These are phyloP conservation scores for Leptinotarsa undecemlineata DNA, from an alignment of 1,140 invertebrate genomes.

Conservation along the genomic window DNA sequence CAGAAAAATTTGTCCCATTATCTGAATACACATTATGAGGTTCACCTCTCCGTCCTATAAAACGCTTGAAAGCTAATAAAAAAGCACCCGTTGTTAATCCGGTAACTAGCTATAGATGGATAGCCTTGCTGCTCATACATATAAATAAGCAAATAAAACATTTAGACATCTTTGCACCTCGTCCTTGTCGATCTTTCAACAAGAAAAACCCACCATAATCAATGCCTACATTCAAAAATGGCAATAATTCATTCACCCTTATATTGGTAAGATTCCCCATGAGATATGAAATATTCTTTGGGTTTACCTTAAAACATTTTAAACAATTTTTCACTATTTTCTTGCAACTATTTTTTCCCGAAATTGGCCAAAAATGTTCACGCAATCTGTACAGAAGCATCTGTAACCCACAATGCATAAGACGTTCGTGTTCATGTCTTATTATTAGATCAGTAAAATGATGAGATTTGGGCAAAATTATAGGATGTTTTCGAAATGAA, in stretches of 20 bases:
- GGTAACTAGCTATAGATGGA: constrained; percentile 51
- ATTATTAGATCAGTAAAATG: constrained; percentile 6
- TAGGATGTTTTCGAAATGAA: constrained; percentile 52
- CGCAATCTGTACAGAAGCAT: neutral
- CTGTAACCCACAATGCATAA: constrained; percentile 20
- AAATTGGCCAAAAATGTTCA: constrained; percentile 17
- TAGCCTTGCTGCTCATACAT: constrained; percentile 44
- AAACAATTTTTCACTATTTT: constrained; percentile 31
- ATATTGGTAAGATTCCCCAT: constrained; percentile 51
- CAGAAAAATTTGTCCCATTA: constrained; percentile 36
- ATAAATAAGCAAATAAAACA: constrained; percentile 47
- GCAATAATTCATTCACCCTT: constrained; percentile 40
- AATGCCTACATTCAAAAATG: constrained; percentile 46
- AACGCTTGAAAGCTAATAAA: constrained; percentile 44
- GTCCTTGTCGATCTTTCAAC: constrained; percentile 37
- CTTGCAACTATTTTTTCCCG: constrained; percentile 34
- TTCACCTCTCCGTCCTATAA: constrained; percentile 44
- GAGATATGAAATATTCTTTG: constrained; percentile 4
- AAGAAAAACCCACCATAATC: constrained; percentile 50
- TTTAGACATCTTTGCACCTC: constrained; percentile 32
- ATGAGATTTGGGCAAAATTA: constrained; percentile 42
- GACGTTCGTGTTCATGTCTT: neutral
- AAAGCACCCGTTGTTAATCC: constrained; percentile 40
- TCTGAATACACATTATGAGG: constrained; percentile 41
- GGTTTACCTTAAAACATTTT: constrained; percentile 28